A percentile compares a stretch with the other conserved stretches of the same genome.
phyloP scores from a whole-genome alignment of 2,113 vertebrate genomes.

The Zapornia atra region DNA sequence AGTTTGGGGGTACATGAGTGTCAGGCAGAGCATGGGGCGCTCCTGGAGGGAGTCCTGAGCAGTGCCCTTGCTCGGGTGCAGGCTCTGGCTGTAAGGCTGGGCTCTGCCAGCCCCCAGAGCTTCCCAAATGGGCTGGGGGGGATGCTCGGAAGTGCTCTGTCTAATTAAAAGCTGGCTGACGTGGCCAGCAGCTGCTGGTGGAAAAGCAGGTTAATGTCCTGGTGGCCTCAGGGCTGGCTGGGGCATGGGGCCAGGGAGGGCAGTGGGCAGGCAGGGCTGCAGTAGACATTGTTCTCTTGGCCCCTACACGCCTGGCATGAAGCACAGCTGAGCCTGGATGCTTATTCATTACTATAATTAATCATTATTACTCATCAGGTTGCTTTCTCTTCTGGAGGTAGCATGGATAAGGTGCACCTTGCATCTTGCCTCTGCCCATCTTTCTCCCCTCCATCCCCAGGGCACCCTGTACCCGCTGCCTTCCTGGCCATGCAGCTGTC shows the following conservation, averaged over 20 bases:
- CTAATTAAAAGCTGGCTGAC: not conserved
- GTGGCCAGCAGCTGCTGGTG: not conserved
- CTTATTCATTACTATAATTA: not conserved
- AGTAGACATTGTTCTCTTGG: not conserved
- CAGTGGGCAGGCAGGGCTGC: not conserved
- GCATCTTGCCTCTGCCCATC: not conserved
- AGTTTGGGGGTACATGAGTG: not conserved
- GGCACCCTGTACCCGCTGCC: not conserved
- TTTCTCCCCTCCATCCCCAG: not conserved
- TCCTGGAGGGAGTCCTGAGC: rapidly evolving
- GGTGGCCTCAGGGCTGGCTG: not conserved
- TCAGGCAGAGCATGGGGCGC: not conserved
- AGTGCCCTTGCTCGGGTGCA: rapidly evolving
- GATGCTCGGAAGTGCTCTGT: not conserved
- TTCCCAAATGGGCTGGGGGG: not conserved
- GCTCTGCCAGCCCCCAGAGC: not conserved
- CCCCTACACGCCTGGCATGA: not conserved
- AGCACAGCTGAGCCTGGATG: not conserved
- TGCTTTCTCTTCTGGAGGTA: not conserved
- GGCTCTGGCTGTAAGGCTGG: not conserved
- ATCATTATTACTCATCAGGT: not conserved
- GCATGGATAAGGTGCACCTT: rapidly evolving
- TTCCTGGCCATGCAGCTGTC: not conserved
- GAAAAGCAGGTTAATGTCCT: not conserved
- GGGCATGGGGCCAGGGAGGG: not conserved